phyloP scores from a whole-genome alignment of 2,797 vertebrate genomes.

The Poecilia wingei region DNA sequence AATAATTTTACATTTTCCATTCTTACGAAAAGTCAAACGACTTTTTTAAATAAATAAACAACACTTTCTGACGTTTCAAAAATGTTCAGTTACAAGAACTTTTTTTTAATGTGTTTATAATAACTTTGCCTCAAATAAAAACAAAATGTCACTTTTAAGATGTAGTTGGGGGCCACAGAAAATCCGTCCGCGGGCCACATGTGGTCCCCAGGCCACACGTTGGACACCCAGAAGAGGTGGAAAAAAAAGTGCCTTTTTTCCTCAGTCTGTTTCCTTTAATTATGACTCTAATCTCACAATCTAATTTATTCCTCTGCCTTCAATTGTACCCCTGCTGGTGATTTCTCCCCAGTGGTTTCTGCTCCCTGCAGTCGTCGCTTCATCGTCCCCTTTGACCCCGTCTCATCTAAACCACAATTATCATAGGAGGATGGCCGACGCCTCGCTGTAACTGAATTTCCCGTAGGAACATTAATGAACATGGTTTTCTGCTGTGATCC shows the following conservation, averaged over 20 bases:
- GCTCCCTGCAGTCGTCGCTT: constrained; percentile 12
- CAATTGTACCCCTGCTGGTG: background rate
- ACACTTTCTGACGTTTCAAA: too few species aligned
- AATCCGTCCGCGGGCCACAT: too few species aligned
- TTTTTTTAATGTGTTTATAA: too few species aligned
- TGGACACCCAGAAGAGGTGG: background rate
- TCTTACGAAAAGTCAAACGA: too few species aligned
- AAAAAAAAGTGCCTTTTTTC: background rate
- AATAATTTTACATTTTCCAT: too few species aligned
- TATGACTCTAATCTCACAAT: background rate
- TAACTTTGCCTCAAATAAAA: too few species aligned
- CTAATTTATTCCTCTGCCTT: background rate
- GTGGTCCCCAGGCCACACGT: too few species aligned
- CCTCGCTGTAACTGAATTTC: constrained; percentile 50
- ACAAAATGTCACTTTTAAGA: too few species aligned
- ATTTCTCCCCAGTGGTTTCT: background rate
- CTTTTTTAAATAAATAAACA: too few species aligned
- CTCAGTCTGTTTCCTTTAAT: constrained; percentile 1
- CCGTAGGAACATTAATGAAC: constrained; percentile 58
- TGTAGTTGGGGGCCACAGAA: too few species aligned
- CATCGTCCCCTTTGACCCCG: constrained; percentile 35
- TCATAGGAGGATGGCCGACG: constrained; percentile 31
- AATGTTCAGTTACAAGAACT: too few species aligned
- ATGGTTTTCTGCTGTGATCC: constrained; percentile 51
- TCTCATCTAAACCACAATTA: constrained; percentile 49